These are phyloP conservation scores for Bubo scandiacus DNA, from an alignment of 2,113 vertebrate genomes.

Conservation along the genomic window DNA sequence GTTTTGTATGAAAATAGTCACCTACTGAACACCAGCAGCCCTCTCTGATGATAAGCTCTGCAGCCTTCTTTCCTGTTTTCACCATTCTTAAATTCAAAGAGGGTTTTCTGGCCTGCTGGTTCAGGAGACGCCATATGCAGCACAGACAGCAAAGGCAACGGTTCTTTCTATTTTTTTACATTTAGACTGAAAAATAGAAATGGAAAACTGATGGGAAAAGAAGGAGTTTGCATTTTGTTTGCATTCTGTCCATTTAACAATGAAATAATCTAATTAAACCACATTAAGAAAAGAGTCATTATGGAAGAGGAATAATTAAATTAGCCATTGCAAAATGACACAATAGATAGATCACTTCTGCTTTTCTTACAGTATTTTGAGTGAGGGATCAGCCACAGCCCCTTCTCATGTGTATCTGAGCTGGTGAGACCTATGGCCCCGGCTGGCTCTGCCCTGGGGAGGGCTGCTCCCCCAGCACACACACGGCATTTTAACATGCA, in stretches of 20 bases:
- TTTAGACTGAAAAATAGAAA: neutral
- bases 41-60: neutral
- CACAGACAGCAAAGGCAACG: neutral
- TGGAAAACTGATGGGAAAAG: neutral
- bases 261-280: neutral
- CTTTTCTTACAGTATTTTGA: fast-evolving
- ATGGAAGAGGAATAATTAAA: neutral
- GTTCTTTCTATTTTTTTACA: fast-evolving
- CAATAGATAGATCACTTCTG: neutral
- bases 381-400: neutral
- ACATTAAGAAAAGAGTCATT: neutral
- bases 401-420: neutral
- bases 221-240: neutral
- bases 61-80: neutral
- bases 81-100: too few species aligned
- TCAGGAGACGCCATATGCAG: neutral
- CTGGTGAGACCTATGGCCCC: fast-evolving
- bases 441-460: neutral
- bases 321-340: neutral
- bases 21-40: too few species aligned
- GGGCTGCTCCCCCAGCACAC: neutral
- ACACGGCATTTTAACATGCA: fast-evolving
- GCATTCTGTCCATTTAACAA: neutral
- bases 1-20: neutral
- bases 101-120: neutral